A percentile compares a stretch with the other conserved stretches of the same genome.
Evolutionary conservation across 2,797 vertebrate genomes (phyloP).

Genomic region (Rallus crepitans): DNA sequence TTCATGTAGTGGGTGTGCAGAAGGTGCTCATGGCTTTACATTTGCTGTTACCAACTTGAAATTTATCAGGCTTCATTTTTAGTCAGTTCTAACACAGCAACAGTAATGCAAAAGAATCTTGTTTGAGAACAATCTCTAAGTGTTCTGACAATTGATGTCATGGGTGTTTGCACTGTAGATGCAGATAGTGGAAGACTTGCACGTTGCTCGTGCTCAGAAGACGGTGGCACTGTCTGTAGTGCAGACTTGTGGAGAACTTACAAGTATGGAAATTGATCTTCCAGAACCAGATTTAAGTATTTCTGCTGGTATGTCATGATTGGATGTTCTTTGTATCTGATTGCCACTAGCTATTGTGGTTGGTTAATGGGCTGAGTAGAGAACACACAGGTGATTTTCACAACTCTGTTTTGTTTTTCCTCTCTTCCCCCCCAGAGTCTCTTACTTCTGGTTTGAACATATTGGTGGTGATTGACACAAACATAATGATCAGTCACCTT

Average conservation of each 20-base stretch:
- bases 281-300: conserved; percentile 75
- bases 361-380: neutral
- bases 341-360: neutral
- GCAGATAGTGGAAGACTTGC: conserved; percentile 88
- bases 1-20: neutral
- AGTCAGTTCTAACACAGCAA: neutral
- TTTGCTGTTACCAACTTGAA: neutral
- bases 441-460: conserved; percentile 77
- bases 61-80: neutral
- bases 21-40: neutral
- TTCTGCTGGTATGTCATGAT: conserved; percentile 61
- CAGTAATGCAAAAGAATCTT: neutral
- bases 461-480: conserved; percentile 92
- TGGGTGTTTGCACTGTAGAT: conserved; percentile 73
- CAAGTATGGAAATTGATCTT: conserved; percentile 91
- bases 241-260: conserved; percentile 88
- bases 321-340: neutral
- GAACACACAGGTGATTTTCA: neutral
- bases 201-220: conserved; percentile 86
- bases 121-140: rapidly evolving
- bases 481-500: conserved; percentile 93
- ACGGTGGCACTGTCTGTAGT: conserved; percentile 82
- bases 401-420: neutral
- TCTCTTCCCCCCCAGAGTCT: conserved; percentile 65
- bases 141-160: neutral